Percentiles rank a stretch among this genome's conserved stretches.
Evolutionary conservation across 2,797 vertebrate species (phyloP).

Genomic region (Numenius phaeopus): DNA sequence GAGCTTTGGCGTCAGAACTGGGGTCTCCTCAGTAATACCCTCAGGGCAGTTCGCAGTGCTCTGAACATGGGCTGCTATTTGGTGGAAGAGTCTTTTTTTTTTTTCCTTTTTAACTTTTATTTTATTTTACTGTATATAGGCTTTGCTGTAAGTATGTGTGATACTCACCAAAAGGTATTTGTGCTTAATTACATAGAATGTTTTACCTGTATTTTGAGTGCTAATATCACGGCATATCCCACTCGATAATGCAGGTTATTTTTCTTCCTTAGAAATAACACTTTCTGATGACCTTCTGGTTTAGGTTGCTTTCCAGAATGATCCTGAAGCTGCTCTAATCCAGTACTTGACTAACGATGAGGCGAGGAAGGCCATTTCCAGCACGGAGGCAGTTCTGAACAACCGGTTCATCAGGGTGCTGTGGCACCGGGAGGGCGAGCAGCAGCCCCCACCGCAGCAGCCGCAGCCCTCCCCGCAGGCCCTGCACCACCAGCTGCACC

Average conservation of each 20-base stretch:
- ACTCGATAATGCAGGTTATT: not conserved
- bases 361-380: constrained; percentile 93
- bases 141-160: not conserved
- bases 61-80: not conserved
- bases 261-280: not conserved
- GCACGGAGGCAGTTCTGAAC: constrained; percentile 93
- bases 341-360: constrained; percentile 94
- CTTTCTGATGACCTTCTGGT: not conserved
- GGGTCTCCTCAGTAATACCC: not conserved
- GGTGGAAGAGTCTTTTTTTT: not conserved
- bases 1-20: not conserved
- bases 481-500: constrained; percentile 77
- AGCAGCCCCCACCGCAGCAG: constrained; percentile 72
- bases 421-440: constrained; percentile 92
- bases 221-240: not conserved
- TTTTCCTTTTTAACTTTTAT: not conserved
- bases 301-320: constrained; percentile 95
- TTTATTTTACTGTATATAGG: not conserved
- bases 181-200: not conserved
- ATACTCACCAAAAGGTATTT: not conserved
- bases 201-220: not conserved
- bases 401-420: constrained; percentile 96
- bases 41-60: not conserved
- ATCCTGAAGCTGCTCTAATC: constrained; percentile 94
- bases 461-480: constrained; percentile 65